Conservation (phyloP, 1,140 invertebrate species). For the Lepidurus arcticus region DNA sequence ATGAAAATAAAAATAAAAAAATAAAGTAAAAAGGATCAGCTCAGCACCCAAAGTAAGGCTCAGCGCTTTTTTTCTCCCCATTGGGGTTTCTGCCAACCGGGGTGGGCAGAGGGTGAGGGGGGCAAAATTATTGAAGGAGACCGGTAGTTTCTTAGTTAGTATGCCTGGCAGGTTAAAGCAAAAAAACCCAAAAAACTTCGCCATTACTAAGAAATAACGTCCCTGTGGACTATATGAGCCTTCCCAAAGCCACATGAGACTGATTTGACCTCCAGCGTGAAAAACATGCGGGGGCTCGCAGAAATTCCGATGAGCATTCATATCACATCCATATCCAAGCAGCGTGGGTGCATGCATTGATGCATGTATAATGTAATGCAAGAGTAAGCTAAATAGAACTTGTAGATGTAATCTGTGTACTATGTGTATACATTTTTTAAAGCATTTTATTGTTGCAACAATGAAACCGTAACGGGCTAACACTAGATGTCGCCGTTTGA, state of each 20-base stretch:
- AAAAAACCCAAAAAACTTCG: not conserved
- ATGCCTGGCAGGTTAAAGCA: not conserved
- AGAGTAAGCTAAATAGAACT: not conserved
- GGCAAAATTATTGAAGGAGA: not conserved
- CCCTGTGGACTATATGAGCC: not conserved
- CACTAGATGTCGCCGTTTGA: no score
- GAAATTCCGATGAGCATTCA: not conserved
- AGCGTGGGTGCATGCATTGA: not conserved
- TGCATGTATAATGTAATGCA: not conserved
- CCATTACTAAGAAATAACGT: not conserved
- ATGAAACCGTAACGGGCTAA: no score
- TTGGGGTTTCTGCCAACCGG: not conserved
- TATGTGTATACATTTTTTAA: no score
- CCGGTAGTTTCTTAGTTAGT: not conserved
- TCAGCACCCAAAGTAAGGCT: not conserved
- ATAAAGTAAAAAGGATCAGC: not conserved
- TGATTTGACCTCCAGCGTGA: slow-evolving; percentile 1
- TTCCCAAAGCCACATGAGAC: not conserved
- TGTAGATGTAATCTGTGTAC: not conserved
- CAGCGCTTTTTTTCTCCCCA: not conserved
- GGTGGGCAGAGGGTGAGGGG: not conserved
- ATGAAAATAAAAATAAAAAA: not conserved
- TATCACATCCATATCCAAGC: not conserved
- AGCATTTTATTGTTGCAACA: no score
- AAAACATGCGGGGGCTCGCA: not conserved